Evolutionary conservation across 2,888 invertebrate species (phyloP), one percentile per base, ranked within the genome.

Genomic region (Chymomyza fuscimana): DNA sequence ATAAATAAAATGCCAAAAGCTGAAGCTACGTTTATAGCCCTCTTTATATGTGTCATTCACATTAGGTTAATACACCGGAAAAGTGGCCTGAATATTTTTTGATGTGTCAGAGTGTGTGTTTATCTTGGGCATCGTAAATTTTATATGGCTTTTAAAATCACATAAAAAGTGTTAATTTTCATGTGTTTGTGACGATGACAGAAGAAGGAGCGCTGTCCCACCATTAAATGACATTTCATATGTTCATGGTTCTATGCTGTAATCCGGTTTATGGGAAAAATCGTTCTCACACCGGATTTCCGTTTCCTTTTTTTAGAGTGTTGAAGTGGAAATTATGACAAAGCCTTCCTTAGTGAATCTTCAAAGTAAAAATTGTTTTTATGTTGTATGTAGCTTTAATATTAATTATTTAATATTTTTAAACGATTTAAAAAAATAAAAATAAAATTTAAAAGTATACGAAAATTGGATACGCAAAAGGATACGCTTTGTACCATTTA

Each of bases 81-180:
- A 84, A 83, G 76, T 72, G 73, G 63, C 74, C 72, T 68, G 77
- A 70, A 71, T 78, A 80, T 77, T 80, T 51, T 76, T 79, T 80
- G 81, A 77, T 70, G 67, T 54, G 54, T 32, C 32, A 60, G 58
- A 58, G 60, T 32, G 29, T 32, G 25, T 32, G 60, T 32, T 46
- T 46, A 46, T 46, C 40, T 46, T 29, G 61, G 12, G 78, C 76
- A 85, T 80, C 87, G 77, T 83, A 86, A 83, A 86, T 80, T 83
- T 81, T 84, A 86, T 86, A 78, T 66, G 79, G 76, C 79, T 75
- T 86, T 86, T 85, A 87, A 86, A 86, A 84, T 84, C 87, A 65
- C 79, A 84, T 84, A 84, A 84, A 86, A 86, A 84, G 83, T 86
- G 83, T 84, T 86, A 84, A 84, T 84, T 86, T 84, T 82, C 86